Evolutionary conservation across 92 coral and sea anemone genomes (phyloP), one percentile per base, ranked within the genome.

Genomic region (Diadumene lineata): DNA sequence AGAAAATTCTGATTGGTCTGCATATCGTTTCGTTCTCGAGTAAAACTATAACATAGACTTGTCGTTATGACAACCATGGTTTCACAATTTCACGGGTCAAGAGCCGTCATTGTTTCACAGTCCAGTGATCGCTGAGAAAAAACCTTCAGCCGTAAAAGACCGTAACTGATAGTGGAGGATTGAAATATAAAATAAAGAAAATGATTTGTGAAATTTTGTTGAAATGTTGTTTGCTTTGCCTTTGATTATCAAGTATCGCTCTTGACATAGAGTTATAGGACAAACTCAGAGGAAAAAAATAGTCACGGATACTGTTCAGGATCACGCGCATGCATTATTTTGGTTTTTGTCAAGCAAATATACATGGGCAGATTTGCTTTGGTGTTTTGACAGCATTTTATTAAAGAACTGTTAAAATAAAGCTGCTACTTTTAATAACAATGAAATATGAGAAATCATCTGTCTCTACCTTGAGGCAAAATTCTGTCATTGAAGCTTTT

Each of bases 21-120:
- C 31, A 1, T 17, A 34, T 2, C 53, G 23, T 1, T 50, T 33
- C 44, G 50, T 56, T 34, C 19, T 21, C 18, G 4, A 46, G 28
- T 69, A 22, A 46, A 69, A 43, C 50, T 57, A n/a, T n/a, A 69
- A 69, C 74, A 46, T 24, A 26, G 31, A 8, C 13, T 2, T 46
- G 64, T 70, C 31, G 64, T 30, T 26, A 70, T 70, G 22, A 64
- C 11, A 26, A 70, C 63, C 27, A 27, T 50, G 63, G 18, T 55
- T 51, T 27, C 0, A 46, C 73, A 55, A 62, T 31, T 62, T 62
- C n/a, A 62, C 68, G 68, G 76, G 76, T 70, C 76, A 70, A 70
- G 64, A 50, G 56, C 29, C 31, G 76, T 27, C 13, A 0, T 48
- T 70, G 50, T 55, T 28, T 21, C 64, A 22, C 27, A 26, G 19